phyloP scores from a whole-genome alignment of 2,797 vertebrate genomes.

The Gephyroberyx darwinii region DNA sequence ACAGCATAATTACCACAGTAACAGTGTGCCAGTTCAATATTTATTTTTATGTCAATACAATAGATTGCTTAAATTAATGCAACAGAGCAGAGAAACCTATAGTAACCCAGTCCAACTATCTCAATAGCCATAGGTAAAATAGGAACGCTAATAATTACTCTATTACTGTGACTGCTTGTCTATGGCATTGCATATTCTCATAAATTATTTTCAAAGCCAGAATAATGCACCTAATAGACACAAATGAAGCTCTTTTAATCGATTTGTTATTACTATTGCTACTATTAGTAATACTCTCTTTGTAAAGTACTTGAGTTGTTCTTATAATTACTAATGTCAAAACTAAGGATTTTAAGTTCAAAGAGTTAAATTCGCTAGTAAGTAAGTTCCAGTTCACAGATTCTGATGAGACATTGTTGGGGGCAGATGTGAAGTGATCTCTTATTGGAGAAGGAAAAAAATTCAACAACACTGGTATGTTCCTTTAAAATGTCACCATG shows the following conservation, averaged over 20 bases:
- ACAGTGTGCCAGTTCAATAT: conserved; percentile 60
- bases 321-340: no score
- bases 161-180: conserved; percentile 25
- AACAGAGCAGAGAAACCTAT: conserved; percentile 33
- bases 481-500: conserved; percentile 71
- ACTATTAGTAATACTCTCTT: no score
- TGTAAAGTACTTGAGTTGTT: conserved; percentile 1
- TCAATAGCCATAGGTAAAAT: conserved; percentile 18
- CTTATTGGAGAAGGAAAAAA: conserved; percentile 40
- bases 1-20: conserved; percentile 69
- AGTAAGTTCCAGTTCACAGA: neutral
- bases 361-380: neutral
- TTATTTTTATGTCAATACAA: conserved; percentile 61
- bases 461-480: conserved; percentile 66
- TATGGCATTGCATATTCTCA: conserved; percentile 18
- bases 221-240: conserved; percentile 24
- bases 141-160: neutral
- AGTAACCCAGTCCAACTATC: conserved; percentile 44
- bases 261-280: no score
- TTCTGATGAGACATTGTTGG: neutral
- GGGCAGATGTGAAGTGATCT: conserved; percentile 14
- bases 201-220: conserved; percentile 41
- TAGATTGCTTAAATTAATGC: conserved; percentile 56
- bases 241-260: neutral
- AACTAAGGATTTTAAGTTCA: no score